These are phyloP conservation scores for Pantelozetes paolii DNA, from an alignment of 2,888 invertebrate species.

Conservation along the genomic window DNA sequence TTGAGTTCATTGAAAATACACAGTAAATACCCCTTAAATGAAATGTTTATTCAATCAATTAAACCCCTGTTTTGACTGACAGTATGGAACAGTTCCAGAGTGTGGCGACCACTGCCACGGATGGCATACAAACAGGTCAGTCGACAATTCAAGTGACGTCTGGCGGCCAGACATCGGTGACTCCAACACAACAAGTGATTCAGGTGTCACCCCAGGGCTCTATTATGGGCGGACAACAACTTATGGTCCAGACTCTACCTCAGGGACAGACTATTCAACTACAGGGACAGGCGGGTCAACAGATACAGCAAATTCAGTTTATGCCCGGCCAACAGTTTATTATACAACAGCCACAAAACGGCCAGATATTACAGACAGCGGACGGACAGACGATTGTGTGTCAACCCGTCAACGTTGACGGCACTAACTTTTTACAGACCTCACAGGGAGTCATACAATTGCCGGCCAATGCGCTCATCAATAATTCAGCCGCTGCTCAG, in stretches of 20 bases:
- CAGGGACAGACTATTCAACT: slow-evolving; percentile 46
- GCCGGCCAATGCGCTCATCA: slow-evolving; percentile 16
- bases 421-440: slow-evolving; percentile 47
- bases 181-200: slow-evolving; percentile 28
- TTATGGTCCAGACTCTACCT: slow-evolving; percentile 46
- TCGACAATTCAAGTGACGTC: slow-evolving; percentile 25
- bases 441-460: slow-evolving; percentile 28
- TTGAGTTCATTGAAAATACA: no score
- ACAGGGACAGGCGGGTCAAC: slow-evolving; percentile 46
- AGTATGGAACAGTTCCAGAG: slow-evolving; percentile 23
- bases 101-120: background rate
- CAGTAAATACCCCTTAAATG: no score
- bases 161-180: slow-evolving; percentile 26
- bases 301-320: slow-evolving; percentile 44
- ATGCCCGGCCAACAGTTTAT: slow-evolving; percentile 42
- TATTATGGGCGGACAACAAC: slow-evolving; percentile 42
- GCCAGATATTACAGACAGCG: slow-evolving; percentile 47
- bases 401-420: slow-evolving; percentile 67
- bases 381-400: slow-evolving; percentile 82
- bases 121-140: background rate
- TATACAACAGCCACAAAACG: slow-evolving; percentile 45
- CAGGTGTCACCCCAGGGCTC: slow-evolving; percentile 31
- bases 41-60: slow-evolving; percentile 5
- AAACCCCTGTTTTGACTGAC: background rate
- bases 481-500: slow-evolving; percentile 33